A percentile compares a stretch with the other conserved stretches of the same genome.
Evolutionary conservation across 1,140 invertebrate species (phyloP).

Genomic region (Pseudomyrmex sp.): DNA sequence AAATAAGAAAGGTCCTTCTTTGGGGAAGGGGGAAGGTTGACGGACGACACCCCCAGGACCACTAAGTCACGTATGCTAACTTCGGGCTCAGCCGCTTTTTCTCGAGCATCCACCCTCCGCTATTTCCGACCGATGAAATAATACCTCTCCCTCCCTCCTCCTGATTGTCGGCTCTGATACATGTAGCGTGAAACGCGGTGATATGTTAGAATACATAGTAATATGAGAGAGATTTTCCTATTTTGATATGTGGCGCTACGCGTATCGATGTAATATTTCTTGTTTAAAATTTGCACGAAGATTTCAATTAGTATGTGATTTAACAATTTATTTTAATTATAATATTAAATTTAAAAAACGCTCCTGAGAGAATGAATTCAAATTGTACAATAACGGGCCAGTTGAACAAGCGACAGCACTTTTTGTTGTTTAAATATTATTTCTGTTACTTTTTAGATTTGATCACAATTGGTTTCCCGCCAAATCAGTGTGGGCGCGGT

Average conservation of each 20-base stretch:
- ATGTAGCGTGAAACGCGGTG: conserved; percentile 73
- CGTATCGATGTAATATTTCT: conserved; percentile 17
- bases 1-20: conserved; percentile 76
- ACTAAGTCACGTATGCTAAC: conserved; percentile 83
- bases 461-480: too few species aligned
- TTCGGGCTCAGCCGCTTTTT: conserved; percentile 64
- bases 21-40: conserved; percentile 69
- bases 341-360: too few species aligned
- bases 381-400: too few species aligned
- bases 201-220: conserved; percentile 23
- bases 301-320: background rate
- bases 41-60: conserved; percentile 82
- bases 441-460: too few species aligned
- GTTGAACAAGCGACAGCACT: too few species aligned
- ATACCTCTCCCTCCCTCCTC: conserved; percentile 70
- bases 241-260: background rate
- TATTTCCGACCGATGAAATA: conserved; percentile 79
- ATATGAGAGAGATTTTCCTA: conserved; percentile 25
- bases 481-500: background rate
- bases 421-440: too few species aligned
- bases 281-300: conserved; percentile 1
- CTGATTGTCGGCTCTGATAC: conserved; percentile 73
- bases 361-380: too few species aligned
- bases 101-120: conserved; percentile 37
- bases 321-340: too few species aligned